Conservation (phyloP, 2,113 vertebrate genomes). For the Nymphicus hollandicus region DNA sequence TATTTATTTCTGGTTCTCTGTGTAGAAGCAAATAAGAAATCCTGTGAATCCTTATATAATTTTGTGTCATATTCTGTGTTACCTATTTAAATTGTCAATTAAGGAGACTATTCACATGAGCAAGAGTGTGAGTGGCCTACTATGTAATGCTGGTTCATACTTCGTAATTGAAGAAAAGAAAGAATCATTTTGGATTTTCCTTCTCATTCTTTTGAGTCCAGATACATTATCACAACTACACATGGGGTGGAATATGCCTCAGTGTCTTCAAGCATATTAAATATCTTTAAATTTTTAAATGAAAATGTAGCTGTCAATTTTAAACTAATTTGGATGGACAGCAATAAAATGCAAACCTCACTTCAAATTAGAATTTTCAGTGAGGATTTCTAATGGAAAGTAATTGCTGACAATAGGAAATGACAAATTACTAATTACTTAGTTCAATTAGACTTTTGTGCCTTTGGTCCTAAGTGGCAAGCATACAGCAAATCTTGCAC, state of each 20-base stretch:
- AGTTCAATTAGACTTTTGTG: slow-evolving; percentile 90
- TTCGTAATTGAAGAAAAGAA: not conserved
- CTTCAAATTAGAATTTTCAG: slow-evolving; percentile 87
- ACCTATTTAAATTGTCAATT: slow-evolving; percentile 31
- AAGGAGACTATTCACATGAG: not conserved
- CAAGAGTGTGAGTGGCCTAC: not conserved
- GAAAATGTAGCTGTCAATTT: slow-evolving; percentile 86
- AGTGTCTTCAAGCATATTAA: slow-evolving; percentile 71
- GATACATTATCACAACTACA: not conserved
- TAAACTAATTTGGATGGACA: slow-evolving; percentile 87
- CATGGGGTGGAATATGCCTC: not conserved
- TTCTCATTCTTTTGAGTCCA: not conserved
- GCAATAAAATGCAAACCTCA: slow-evolving; percentile 85
- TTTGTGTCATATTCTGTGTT: slow-evolving; percentile 3
- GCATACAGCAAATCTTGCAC: slow-evolving; percentile 87
- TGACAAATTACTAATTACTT: slow-evolving; percentile 91
- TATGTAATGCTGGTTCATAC: not conserved
- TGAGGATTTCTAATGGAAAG: slow-evolving; percentile 85
- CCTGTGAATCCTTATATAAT: not conserved
- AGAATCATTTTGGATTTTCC: not conserved
- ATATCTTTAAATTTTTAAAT: slow-evolving; percentile 77
- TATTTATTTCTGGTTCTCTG: not conserved
- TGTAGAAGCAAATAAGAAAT: slow-evolving; percentile 18
- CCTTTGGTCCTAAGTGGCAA: slow-evolving; percentile 87
- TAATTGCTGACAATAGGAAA: slow-evolving; percentile 91